phyloP scores from a whole-genome alignment of 2,888 invertebrate species.

The Eudemis profundana region DNA sequence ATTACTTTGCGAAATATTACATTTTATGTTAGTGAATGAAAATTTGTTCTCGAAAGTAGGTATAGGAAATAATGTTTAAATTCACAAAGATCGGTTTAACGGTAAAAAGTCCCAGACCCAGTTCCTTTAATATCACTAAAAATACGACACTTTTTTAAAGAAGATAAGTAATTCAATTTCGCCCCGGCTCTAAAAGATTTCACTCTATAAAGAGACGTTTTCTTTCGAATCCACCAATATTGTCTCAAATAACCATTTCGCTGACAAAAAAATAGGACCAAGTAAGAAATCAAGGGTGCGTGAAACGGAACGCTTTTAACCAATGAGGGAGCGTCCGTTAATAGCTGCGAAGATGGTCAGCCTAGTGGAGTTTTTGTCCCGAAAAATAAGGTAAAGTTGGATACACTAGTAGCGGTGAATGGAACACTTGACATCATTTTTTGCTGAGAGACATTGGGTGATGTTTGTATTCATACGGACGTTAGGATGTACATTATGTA shows the following conservation, averaged over 20 bases:
- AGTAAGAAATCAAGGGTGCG: conserved; percentile 42
- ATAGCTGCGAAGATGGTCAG: conserved; percentile 41
- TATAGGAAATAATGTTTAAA: not conserved
- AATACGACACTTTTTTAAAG: conserved; percentile 23
- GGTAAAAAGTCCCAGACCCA: not conserved
- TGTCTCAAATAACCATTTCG: conserved; percentile 41
- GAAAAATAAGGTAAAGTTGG: conserved; percentile 30
- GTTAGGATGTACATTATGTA: not conserved
- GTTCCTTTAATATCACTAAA: conserved; percentile 16
- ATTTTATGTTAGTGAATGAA: too few species aligned
- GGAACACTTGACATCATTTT: not conserved
- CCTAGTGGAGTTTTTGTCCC: conserved; percentile 36
- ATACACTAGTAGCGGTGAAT: conserved; percentile 7
- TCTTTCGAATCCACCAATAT: conserved; percentile 39
- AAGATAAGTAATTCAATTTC: conserved; percentile 40
- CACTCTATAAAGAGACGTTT: conserved; percentile 33
- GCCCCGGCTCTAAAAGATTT: conserved; percentile 29
- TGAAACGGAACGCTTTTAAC: conserved; percentile 36
- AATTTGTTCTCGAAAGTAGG: too few species aligned
- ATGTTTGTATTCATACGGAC: not conserved
- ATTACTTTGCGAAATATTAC: too few species aligned
- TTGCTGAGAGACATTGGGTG: not conserved
- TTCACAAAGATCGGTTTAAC: not conserved
- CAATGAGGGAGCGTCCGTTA: conserved; percentile 37
- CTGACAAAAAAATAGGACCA: conserved; percentile 36